phyloP scores from a whole-genome alignment of 2,113 vertebrate species.

The Brachypteracias leptosomus region DNA sequence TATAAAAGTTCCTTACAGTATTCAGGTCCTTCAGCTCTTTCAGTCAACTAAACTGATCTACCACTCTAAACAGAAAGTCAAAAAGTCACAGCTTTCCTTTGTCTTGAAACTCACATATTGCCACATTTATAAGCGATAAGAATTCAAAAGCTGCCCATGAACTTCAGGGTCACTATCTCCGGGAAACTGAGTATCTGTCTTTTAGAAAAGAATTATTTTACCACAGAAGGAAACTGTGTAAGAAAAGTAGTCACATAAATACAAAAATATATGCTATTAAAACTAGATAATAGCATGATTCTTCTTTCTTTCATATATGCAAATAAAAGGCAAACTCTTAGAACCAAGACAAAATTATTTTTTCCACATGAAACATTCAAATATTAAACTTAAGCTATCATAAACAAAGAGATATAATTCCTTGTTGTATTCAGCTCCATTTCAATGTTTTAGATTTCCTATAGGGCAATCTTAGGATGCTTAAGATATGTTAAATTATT shows the following conservation, averaged over 20 bases:
- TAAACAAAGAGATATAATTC: neutral
- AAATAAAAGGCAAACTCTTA: slow-evolving; percentile 11
- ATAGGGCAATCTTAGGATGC: neutral
- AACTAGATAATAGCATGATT: neutral
- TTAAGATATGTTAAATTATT: neutral
- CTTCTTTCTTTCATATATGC: neutral
- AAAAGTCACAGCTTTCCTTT: neutral
- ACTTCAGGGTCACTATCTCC: neutral
- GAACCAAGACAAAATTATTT: neutral
- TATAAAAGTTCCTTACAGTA: neutral
- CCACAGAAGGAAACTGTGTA: neutral
- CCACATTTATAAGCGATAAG: neutral
- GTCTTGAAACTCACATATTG: neutral
- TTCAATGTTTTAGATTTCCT: neutral
- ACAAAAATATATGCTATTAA: neutral
- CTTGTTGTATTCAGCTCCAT: neutral
- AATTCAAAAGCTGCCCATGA: neutral
- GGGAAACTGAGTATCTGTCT: neutral
- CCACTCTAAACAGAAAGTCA: neutral
- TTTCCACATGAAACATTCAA: slow-evolving; percentile 4
- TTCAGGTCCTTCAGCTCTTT: neutral
- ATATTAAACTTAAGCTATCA: neutral
- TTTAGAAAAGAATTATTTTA: neutral
- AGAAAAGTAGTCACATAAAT: neutral
- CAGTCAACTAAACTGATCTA: neutral